phyloP scores from a whole-genome alignment of 2,797 vertebrate species.

The Muscicapa comitata region DNA sequence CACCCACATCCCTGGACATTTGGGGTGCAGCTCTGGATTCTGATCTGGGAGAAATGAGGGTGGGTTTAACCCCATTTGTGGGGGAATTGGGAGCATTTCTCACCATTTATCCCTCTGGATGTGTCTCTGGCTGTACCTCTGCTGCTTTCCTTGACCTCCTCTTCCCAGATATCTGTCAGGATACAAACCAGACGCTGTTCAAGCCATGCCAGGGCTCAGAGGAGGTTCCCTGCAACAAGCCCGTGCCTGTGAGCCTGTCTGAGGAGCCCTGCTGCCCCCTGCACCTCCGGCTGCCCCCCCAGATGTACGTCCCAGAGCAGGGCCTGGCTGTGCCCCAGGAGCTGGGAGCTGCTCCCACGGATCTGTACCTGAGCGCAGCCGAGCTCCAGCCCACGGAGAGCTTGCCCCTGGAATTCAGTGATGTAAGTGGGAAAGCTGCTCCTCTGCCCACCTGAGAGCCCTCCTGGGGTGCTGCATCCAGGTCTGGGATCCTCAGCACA shows the following conservation, averaged over 20 bases:
- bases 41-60: rapidly evolving
- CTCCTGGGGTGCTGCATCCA: background rate
- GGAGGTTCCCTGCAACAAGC: slow-evolving; percentile 87
- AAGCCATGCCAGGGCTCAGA: slow-evolving; percentile 89
- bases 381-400: slow-evolving; percentile 97
- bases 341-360: slow-evolving; percentile 80
- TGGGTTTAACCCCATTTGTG: rapidly evolving
- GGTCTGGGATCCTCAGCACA: background rate
- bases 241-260: slow-evolving; percentile 89
- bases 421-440: slow-evolving; percentile 72
- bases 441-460: background rate
- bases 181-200: slow-evolving; percentile 91
- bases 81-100: rapidly evolving
- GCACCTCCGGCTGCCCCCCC: slow-evolving; percentile 88
- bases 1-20: background rate
- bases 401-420: slow-evolving; percentile 94
- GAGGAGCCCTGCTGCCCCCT: slow-evolving; percentile 92
- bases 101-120: rapidly evolving
- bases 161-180: slow-evolving; percentile 91
- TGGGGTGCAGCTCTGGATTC: background rate
- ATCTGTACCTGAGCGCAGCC: slow-evolving; percentile 93
- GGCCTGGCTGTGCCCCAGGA: slow-evolving; percentile 82
- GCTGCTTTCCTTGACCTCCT: slow-evolving; percentile 57
- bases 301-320: slow-evolving; percentile 91
- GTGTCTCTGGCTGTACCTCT: background rate